Conservation (phyloP, 1,140 invertebrate species). For the Achatina immaculata region DNA sequence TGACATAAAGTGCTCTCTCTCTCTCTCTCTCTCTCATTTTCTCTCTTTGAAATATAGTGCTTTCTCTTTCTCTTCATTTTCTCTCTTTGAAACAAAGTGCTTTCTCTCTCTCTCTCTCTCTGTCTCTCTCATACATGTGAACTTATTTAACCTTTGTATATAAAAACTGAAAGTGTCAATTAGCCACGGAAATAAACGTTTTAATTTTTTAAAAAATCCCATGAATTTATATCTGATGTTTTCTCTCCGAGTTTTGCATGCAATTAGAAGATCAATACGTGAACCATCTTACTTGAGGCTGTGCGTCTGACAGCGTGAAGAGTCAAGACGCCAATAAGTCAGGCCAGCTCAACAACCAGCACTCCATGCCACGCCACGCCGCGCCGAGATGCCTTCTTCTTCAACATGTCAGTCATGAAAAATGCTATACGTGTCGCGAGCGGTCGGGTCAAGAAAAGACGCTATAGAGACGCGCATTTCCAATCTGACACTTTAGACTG, state of each 20-base stretch:
- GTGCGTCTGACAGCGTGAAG: not conserved
- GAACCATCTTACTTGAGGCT: not conserved
- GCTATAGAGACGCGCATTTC: not conserved
- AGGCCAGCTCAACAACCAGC: not conserved
- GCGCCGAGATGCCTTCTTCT: not conserved
- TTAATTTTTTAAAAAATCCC: no score
- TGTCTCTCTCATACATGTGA: no score
- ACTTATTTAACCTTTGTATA: no score
- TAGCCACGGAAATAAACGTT: no score
- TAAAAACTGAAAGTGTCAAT: no score
- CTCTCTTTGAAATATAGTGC: no score
- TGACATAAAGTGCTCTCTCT: no score
- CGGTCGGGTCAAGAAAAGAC: not conserved
- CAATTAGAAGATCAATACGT: not conserved
- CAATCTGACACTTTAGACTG: not conserved
- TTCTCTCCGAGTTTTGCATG: not conserved
- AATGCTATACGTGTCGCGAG: constrained; percentile 7
- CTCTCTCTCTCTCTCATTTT: no score
- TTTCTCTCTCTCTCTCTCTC: no score
- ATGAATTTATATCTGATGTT: no score
- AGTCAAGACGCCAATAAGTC: constrained; percentile 5
- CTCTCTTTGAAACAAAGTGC: no score
- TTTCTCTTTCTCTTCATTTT: no score
- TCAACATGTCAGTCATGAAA: constrained; percentile 5
- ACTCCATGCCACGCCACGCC: not conserved